Base-by-base conservation (phyloP, 2,797 vertebrate species). In the Cryptoprocta ferox region DNA sequence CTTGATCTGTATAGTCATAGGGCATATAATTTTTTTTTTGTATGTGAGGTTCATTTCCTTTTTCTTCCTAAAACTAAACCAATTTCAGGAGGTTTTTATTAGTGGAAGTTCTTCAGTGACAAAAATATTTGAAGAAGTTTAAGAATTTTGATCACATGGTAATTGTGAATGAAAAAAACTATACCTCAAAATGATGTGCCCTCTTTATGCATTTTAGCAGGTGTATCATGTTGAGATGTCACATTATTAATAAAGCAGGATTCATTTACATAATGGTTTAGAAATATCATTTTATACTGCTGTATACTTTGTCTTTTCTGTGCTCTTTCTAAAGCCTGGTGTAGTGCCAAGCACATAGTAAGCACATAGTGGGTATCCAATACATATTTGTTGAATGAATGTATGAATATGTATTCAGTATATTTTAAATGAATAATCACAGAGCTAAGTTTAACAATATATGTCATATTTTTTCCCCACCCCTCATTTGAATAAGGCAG, bases 111-210 rank as follows among this genome's bases (percentile, higher is more conserved):
- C 91, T 94, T 94, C 42, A 95, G 4, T 93, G 75, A 91, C 91
- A 84, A 89, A 95, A 94, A 24, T 89, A 75, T 95, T 94, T 91
- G 59, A 94, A 92, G 18, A 45, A n/a, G 11, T 50, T 93, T 97
- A 92, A 70, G 66, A 93, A 94, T 91, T 91, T 86, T 59, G 56
- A 56, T 83, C 70, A 68, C n/a, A 88, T 82, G 28, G 19, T 91
- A 93, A 93, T 85, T 97, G 50, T 78, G 96, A 78, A 15, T 93
- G 84, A 91, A 94, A 79, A 85, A 92, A 97, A 35, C 14, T 84
- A 59, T 92, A 97, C 95, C 95, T 97, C 97, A 94, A 92, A 96
- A 78, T 94, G 59, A 89, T 75, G 59, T 94, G 78, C 48, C 42
- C 65, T 80, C 53, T 96, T 93, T 87, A 35, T 75, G 35, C 30